Conservation (phyloP, 2,888 invertebrate genomes). For the Platycnemis pennipes region DNA sequence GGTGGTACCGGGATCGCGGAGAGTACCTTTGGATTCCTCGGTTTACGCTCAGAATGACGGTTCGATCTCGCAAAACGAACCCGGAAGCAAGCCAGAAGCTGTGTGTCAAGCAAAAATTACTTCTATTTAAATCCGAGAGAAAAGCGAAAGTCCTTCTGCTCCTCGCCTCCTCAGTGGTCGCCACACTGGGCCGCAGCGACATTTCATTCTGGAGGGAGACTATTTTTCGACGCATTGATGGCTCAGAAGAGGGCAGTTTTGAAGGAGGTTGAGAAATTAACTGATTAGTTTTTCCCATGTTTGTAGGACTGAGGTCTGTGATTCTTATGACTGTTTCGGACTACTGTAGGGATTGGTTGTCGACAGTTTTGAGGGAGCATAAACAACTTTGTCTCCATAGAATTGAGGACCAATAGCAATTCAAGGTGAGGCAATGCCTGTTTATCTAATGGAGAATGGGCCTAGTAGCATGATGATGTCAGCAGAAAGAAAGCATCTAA, state of each 20-base stretch:
- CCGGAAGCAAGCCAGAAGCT: background rate
- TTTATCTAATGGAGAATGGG: background rate
- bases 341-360: background rate
- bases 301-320: background rate
- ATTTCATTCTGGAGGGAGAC: background rate
- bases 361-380: background rate
- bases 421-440: no score
- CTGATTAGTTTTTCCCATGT: background rate
- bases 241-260: background rate
- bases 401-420: no score
- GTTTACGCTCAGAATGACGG: background rate
- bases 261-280: background rate
- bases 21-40: background rate
- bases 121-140: background rate
- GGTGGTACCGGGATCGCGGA: background rate
- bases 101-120: background rate
- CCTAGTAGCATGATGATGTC: no score
- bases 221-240: background rate
- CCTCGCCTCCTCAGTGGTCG: background rate
- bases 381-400: background rate
- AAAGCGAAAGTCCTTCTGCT: background rate
- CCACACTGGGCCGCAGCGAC: background rate
- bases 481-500: no score
- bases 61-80: background rate
- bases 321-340: background rate